phyloP scores from a whole-genome alignment of 2,113 vertebrate genomes.

The Xyliphius kryptos region DNA sequence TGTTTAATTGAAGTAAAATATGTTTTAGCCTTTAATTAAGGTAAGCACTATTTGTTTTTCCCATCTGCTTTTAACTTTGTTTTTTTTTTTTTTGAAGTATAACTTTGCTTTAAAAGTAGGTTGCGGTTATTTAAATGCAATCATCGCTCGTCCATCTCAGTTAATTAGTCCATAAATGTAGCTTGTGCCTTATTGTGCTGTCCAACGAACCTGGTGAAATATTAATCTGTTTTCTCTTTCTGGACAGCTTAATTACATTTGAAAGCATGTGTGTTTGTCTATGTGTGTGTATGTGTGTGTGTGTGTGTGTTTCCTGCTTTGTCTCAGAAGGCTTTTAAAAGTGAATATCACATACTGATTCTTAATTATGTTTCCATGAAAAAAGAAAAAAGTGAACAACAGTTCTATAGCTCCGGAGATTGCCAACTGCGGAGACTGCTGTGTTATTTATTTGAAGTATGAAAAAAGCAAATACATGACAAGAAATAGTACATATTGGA shows the following conservation, averaged over 20 bases:
- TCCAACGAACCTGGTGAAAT: constrained; percentile 52
- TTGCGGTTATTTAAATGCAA: constrained; percentile 50
- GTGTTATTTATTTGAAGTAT: no score
- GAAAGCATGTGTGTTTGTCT: constrained; percentile 36
- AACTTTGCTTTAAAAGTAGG: constrained; percentile 35
- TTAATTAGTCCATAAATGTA: constrained; percentile 63
- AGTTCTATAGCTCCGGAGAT: no score
- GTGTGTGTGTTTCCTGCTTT: constrained; percentile 23
- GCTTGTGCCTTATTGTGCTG: constrained; percentile 50
- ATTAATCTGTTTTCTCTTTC: constrained; percentile 60
- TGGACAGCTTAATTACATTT: constrained; percentile 63
- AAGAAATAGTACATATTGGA: no score
- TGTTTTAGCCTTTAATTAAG: no score
- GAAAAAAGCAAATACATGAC: no score
- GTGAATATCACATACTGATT: constrained; percentile 46
- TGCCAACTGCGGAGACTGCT: no score
- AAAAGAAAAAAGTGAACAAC: no score
- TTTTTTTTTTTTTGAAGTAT: constrained; percentile 26
- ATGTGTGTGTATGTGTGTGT: no score
- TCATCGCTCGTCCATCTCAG: constrained; percentile 44
- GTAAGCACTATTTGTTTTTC: no score
- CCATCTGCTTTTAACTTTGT: no score
- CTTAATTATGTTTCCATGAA: constrained; percentile 50
- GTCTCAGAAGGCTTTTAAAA: constrained; percentile 41
- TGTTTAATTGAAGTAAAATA: no score